Evolutionary conservation across 2,113 vertebrate genomes (phyloP), one percentile per base, ranked within the genome.

Genomic region (Alosa alosa): DNA sequence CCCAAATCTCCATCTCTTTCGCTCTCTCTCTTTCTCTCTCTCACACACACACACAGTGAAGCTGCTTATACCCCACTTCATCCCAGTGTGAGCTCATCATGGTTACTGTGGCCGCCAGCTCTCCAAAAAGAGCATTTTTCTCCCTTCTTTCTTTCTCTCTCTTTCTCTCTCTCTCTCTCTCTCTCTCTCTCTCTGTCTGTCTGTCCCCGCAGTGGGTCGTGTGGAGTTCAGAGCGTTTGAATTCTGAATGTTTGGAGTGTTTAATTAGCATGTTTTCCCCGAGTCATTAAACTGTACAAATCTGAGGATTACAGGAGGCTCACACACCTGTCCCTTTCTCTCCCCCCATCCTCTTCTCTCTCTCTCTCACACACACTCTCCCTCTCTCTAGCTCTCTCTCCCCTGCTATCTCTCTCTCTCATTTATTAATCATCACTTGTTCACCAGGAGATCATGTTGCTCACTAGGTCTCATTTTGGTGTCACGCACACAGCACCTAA

Each of bases 401-500:
- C 94, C 94, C 94, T 31, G 20, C 60, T 25, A n/a, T 68, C 60
- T 25, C 60, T 68, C 60, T 25, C n/a, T 68, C 60, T 64, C 22
- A 72, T 72, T 72, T 72, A 72, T 72, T 36, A 72, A 72, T 72
- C 31, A 72, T 72, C 64, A 72, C 64, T 72, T 68, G 60, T 96
- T 95, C 96, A 96, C 93, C 93, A 94, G 95, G 94, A 97, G 96
- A 96, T 97, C 94, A 95, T 96, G 95, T 96, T 96, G 94, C 96
- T 94, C 96, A 94, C 94, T 95, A 96, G 95, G 95, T 96, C 94
- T 94, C 93, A 93, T 96, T 95, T 95, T 94, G 95, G 91, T 95
- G 92, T 94, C 94, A 93, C 95, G 94, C 93, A 68, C 95, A 94
- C 93, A 95, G 95, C 93, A 95, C 93, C 94, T 97, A 95, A 96